Percentiles rank a stretch among this genome's conserved stretches.
Evolutionary conservation across 2,888 invertebrate genomes (phyloP).

Genomic region (Gibbula magus): DNA sequence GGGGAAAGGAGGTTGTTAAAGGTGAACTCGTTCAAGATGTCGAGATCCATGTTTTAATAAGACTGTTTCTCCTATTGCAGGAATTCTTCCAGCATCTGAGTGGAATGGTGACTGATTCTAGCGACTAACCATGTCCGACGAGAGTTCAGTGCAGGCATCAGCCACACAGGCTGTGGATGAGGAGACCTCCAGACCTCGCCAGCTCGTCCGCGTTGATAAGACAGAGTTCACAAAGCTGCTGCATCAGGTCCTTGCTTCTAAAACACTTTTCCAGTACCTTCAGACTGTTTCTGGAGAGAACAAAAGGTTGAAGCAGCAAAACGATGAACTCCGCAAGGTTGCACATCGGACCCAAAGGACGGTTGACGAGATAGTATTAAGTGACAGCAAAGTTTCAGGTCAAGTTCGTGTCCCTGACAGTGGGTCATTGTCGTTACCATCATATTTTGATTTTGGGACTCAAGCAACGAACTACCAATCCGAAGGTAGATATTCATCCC

Average conservation of each 20-base stretch:
- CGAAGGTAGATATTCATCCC: too few relatives aligned
- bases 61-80: too few relatives aligned
- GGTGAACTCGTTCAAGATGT: too few relatives aligned
- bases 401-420: not conserved
- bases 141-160: not conserved
- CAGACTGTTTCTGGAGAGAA: not conserved
- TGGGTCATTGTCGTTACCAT: not conserved
- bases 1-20: too few relatives aligned
- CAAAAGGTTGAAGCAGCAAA: slow-evolving; percentile 8
- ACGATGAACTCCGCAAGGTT: not conserved
- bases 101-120: too few relatives aligned
- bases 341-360: not conserved
- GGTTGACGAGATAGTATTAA: not conserved
- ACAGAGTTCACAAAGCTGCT: slow-evolving; percentile 1
- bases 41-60: too few relatives aligned
- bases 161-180: not conserved
- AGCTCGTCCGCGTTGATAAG: not conserved
- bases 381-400: not conserved
- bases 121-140: not conserved
- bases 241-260: not conserved
- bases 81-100: too few relatives aligned
- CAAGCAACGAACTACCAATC: too few relatives aligned
- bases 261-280: not conserved
- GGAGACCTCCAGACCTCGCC: not conserved
- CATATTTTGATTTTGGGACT: not conserved